Evolutionary conservation across 2,888 invertebrate genomes (phyloP), one percentile per base, ranked within the genome.

Genomic region (Gasteruption jaculator): DNA sequence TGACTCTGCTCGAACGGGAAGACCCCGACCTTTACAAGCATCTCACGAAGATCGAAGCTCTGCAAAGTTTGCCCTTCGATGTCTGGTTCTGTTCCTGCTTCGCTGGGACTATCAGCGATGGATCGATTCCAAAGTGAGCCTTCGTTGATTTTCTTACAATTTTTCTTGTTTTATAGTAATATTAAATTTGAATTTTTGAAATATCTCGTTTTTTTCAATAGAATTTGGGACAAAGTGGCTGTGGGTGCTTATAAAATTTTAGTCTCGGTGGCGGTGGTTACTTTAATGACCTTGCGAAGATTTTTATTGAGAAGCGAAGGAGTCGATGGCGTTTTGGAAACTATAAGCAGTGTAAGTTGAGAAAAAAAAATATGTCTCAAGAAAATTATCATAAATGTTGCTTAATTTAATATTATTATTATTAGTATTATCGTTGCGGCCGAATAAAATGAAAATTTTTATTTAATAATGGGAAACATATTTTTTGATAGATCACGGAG

Each of bases 211-310:
- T n/a, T n/a, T n/a, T n/a, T n/a, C n/a, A 76, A 58, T 54, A 90
- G 90, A 65, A 84, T 92, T 49, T 91, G 91, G 89, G 91, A 92
- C 66, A 91, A 91, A 73, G 74, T 92, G 21, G 83, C 87, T 61
- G 89, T 87, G 26, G 91, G 91, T 3, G 90, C 90, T 0, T 83
- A 82, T 25, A 86, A 85, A 72, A 86, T 91, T 57, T 74, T 92
- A 31, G 80, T 86, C 0, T 91, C 83, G 68, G 83, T 87, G 3
- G 83, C 86, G 30, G 78, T 89, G 12, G 83, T 85, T 56, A 73
- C 87, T 35, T 73, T 90, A 5, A 81, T 83, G 33, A 85, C 85
- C 12, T 71, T 86, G 39, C 76, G 84, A 45, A 74, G 84, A 53
- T 77, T 79, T 48, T 73, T 90, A 46, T 62, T 87, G 38, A 78